Conservation (phyloP, 2,113 vertebrate species). For the Columba janthina region DNA sequence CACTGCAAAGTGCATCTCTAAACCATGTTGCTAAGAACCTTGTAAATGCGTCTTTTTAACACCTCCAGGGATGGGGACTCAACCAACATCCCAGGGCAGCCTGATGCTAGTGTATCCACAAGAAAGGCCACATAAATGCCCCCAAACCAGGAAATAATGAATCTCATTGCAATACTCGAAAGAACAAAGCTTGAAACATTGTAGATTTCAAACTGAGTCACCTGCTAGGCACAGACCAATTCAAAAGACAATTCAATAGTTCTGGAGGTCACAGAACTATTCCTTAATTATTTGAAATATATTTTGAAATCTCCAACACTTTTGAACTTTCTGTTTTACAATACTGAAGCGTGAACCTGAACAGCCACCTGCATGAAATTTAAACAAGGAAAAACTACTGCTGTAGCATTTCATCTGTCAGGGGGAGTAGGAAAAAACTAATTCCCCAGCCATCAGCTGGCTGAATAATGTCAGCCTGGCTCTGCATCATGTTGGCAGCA, state of each 20-base stretch:
- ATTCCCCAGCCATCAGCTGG: not conserved
- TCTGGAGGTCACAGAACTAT: not conserved
- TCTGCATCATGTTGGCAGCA: accelerated
- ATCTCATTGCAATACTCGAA: not conserved
- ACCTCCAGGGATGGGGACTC: no score
- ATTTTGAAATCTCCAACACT: not conserved
- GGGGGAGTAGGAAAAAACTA: not conserved
- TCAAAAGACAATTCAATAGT: not conserved
- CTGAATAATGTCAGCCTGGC: not conserved
- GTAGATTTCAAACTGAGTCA: not conserved
- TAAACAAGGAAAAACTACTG: not conserved
- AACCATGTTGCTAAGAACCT: no score
- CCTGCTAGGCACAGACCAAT: not conserved
- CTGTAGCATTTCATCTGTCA: not conserved
- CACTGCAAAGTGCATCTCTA: no score
- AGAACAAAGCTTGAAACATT: not conserved
- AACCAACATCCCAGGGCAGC: no score
- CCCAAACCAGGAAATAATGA: not conserved
- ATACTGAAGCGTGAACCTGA: not conserved
- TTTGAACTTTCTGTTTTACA: not conserved
- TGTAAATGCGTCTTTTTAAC: no score
- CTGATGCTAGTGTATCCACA: no score
- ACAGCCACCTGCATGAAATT: not conserved
- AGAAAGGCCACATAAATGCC: not conserved
- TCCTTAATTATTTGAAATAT: not conserved